Conservation (phyloP, 2,113 vertebrate genomes). For the Chaetodon trifascialis region DNA sequence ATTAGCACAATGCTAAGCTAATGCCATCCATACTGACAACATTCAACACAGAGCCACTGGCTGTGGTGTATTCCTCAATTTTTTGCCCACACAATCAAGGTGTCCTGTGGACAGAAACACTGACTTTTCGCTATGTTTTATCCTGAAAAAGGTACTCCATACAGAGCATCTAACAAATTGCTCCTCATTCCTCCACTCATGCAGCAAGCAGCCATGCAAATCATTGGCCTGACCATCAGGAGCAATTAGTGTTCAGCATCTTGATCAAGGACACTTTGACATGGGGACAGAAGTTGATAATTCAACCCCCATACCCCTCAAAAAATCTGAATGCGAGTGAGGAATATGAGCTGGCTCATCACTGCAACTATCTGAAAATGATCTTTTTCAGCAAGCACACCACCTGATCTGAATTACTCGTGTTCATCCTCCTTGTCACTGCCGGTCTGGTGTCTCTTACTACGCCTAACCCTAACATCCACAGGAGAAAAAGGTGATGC, state of each 20-base stretch:
- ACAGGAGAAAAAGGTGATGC: background rate
- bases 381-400: background rate
- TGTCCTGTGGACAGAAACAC: background rate
- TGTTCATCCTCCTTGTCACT: background rate
- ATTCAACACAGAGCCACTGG: background rate
- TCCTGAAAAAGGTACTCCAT: background rate
- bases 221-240: background rate
- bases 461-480: background rate
- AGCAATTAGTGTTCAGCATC: background rate
- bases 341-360: background rate
- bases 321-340: background rate
- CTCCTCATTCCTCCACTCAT: background rate
- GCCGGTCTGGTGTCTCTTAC: background rate
- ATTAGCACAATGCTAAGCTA: constrained; percentile 15
- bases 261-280: background rate
- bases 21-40: background rate
- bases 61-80: too few species aligned
- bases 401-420: background rate
- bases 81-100: background rate
- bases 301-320: background rate
- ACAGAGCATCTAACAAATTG: too few species aligned
- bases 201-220: background rate
- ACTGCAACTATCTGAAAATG: background rate
- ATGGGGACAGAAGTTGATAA: too few species aligned
- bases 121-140: too few species aligned